phyloP scores from a whole-genome alignment of 1,140 invertebrate genomes.

The Thalassaphorura encarpata region DNA sequence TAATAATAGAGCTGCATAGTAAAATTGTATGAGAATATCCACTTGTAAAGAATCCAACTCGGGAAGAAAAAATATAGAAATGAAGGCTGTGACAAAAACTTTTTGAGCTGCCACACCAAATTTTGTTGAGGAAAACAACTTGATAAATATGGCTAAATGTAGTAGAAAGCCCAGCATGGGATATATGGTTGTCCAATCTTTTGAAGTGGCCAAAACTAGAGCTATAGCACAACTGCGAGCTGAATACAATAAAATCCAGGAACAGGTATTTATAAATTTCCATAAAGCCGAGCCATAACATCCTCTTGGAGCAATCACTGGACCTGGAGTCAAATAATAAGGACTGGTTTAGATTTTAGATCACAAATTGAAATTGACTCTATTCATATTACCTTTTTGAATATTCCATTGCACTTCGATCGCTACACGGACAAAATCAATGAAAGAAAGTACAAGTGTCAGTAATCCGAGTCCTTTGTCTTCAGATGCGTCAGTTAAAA shows the following conservation, averaged over 20 bases:
- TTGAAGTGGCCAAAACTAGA: slow-evolving; percentile 6
- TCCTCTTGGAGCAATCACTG: slow-evolving; percentile 12
- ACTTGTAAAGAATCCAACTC: slow-evolving; percentile 13
- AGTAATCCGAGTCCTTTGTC: slow-evolving; percentile 9
- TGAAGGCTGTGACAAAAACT: slow-evolving; percentile 21
- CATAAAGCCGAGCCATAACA: slow-evolving; percentile 8
- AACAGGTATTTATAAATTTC: slow-evolving; percentile 14
- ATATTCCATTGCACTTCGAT: slow-evolving; percentile 20
- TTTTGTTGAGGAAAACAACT: slow-evolving; percentile 12
- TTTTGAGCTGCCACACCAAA: slow-evolving; percentile 22
- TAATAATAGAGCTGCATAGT: slow-evolving; percentile 13
- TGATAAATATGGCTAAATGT: slow-evolving; percentile 15
- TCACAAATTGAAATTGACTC: neutral
- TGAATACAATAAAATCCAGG: slow-evolving; percentile 25
- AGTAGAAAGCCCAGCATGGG: neutral
- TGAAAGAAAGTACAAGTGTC: slow-evolving; percentile 22
- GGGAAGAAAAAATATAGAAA: slow-evolving; percentile 26
- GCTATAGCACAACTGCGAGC: slow-evolving; percentile 9
- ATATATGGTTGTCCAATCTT: neutral
- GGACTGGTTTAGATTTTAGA: neutral
- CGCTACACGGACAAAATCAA: slow-evolving; percentile 27
- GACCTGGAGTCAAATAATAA: slow-evolving; percentile 6
- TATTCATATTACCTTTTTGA: slow-evolving; percentile 13
- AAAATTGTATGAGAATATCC: slow-evolving; percentile 14
- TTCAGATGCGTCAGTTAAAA: slow-evolving; percentile 18